Evolutionary conservation across 2,113 vertebrate genomes (phyloP).

Genomic region (Catagonus wagneri): DNA sequence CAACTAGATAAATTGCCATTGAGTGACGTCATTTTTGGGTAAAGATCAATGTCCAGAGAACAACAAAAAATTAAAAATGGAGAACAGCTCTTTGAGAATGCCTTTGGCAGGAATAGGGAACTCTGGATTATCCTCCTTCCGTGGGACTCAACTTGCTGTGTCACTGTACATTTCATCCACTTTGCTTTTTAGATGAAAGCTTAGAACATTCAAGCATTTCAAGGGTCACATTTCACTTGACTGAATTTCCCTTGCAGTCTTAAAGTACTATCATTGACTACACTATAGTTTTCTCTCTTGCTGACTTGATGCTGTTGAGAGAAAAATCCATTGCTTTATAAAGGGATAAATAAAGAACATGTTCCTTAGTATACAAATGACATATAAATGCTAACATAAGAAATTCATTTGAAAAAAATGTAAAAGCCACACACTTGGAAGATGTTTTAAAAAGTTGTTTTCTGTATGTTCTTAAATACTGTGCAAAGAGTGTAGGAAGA

Average conservation of each 20-base stretch:
- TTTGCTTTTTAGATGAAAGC: neutral
- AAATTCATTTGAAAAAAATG: neutral
- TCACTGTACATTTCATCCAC: neutral
- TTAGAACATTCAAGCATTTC: neutral
- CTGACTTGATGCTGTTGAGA: neutral
- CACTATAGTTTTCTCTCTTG: neutral
- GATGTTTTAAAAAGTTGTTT: neutral
- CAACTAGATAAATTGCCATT: neutral
- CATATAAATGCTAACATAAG: neutral
- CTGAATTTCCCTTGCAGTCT: neutral
- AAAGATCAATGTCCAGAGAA: neutral
- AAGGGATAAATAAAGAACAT: neutral
- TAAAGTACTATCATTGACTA: neutral
- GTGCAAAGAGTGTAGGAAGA: neutral
- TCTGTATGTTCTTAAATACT: neutral
- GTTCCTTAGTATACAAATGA: neutral
- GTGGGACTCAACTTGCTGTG: neutral
- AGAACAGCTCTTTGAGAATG: neutral
- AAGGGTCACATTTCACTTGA: neutral
- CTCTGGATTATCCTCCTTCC: neutral
- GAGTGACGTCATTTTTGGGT: neutral
- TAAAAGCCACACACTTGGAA: neutral
- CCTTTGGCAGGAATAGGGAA: neutral
- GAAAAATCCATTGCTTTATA: neutral
- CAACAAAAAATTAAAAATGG: constrained; percentile 15